Base-by-base conservation (phyloP, 1,140 invertebrate species). In the Zaprionus africanus region DNA sequence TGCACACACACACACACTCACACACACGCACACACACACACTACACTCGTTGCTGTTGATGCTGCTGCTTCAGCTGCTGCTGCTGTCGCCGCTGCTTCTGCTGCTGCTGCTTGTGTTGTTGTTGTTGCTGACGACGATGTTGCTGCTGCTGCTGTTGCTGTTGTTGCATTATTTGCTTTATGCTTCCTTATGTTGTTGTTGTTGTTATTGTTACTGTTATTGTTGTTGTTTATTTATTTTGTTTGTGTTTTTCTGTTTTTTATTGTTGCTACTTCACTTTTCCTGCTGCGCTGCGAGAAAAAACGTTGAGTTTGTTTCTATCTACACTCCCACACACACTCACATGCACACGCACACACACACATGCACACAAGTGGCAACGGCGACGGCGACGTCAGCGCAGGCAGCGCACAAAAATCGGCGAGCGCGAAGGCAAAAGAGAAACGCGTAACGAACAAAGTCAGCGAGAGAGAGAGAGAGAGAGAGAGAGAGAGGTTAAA, bases 41-140 rank as follows among this genome's bases (percentile, higher is more conserved):
- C 73, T 83, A 83, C 83, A 81, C 69, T 84, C 73, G 73, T 49
- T 79, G 71, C 75, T 81, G 65, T 53, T 84, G 76, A 26, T 67
- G 53, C 31, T 57, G 58, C 17, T 43, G 58, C 57, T 66, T 19
- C 17, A 59, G 43, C n/a, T 24, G 58, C 58, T 66, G 58, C n/a
- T 46, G 38, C 22, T 75, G 58, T 36, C 54, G 73, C 22, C 51
- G 19, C 54, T 31, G 63, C 61, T 64, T 57, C 54, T 15, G 24
- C 24, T 43, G 31, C 49, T 54, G 31, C 19, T 67, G 53, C 22
- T 76, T 54, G 26, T 38, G 31, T n/a, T 61, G 67, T 11, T 49
- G 53, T 43, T 73, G 57, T n/a, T 46, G 65, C 38, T 73, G 46
- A 68, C 79, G 73, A 72, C 75, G 68, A 11, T 63, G 49, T 15